These are phyloP conservation scores for Chondrilla cf. caribensis DNA, from an alignment of 37 sponge, comb jelly and placozoan species.

Conservation along the genomic window DNA sequence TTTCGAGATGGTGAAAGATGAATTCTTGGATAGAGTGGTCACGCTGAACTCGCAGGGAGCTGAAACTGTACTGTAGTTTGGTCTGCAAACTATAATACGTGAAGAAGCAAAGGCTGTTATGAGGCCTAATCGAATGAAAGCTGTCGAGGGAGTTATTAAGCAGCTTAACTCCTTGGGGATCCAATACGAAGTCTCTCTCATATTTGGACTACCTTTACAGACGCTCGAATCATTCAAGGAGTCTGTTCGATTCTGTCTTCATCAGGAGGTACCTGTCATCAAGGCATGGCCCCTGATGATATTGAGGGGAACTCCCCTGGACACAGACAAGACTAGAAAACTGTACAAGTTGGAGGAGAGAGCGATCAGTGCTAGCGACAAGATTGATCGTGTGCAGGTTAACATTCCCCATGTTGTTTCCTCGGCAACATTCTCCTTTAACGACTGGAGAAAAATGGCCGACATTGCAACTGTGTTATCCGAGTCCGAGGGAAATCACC, in stretches of 20 bases:
- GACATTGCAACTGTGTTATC: slow-evolving; percentile 16
- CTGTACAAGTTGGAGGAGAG: slow-evolving; percentile 10
- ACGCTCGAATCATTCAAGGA: slow-evolving; percentile 25
- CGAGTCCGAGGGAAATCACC: slow-evolving; percentile 23
- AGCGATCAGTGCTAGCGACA: slow-evolving; percentile 20
- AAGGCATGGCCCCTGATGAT: slow-evolving; percentile 35
- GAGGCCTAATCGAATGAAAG: slow-evolving; percentile 22
- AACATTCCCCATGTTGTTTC: slow-evolving; percentile 26
- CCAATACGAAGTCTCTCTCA: slow-evolving; percentile 28
- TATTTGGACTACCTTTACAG: slow-evolving; percentile 37
- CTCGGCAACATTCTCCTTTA: slow-evolving; percentile 16
- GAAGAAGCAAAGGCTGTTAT: slow-evolving; percentile 24
- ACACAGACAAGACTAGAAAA: not conserved
- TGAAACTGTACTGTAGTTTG: slow-evolving; percentile 23
- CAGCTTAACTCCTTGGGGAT: not conserved
- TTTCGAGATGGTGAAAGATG: slow-evolving; percentile 19
- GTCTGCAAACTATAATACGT: slow-evolving; percentile 26
- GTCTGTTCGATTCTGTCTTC: slow-evolving; percentile 24
- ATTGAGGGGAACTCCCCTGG: slow-evolving; percentile 28
- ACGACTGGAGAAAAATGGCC: slow-evolving; percentile 24
- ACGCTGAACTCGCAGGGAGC: not conserved
- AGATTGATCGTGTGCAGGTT: slow-evolving; percentile 30
- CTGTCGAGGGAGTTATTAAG: slow-evolving; percentile 17
- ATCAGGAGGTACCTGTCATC: slow-evolving; percentile 21
- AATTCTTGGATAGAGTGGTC: slow-evolving; percentile 6